Evolutionary conservation across 2,888 invertebrate species (phyloP).

Genomic region (Yponomeuta malinellus): DNA sequence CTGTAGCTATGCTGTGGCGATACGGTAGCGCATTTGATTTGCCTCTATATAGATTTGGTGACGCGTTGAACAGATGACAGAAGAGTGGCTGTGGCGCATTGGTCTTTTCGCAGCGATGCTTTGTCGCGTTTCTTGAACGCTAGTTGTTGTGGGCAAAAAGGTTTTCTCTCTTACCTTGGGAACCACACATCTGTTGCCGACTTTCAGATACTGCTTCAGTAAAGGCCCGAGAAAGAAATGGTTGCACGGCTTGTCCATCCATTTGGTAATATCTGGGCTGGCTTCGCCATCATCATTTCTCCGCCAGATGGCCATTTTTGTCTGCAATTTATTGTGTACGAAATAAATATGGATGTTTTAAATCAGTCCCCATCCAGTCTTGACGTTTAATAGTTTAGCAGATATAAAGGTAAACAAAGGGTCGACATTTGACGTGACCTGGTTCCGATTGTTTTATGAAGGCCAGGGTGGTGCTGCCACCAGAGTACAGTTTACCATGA

Average conservation of each 20-base stretch:
- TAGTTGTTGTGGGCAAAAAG: too few species aligned
- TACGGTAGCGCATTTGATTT: too few species aligned
- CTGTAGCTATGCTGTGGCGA: too few species aligned
- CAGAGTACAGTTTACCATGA: too few species aligned
- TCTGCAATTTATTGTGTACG: not conserved
- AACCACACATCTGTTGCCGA: not conserved
- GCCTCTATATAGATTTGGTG: too few species aligned
- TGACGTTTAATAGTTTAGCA: not conserved
- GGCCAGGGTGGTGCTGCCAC: too few species aligned
- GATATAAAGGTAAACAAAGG: not conserved
- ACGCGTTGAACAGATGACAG: not conserved
- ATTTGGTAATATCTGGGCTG: not conserved
- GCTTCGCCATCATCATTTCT: not conserved
- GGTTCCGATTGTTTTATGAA: too few species aligned
- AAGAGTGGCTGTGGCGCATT: too few species aligned
- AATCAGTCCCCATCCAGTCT: too few species aligned
- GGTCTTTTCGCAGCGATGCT: too few species aligned
- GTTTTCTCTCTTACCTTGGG: not conserved
- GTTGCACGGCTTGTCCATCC: constrained; percentile 1
- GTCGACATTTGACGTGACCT: not conserved
- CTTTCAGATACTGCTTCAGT: not conserved
- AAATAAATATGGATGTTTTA: too few species aligned
- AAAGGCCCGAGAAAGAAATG: not conserved
- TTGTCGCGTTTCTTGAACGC: too few species aligned
- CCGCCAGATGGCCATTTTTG: not conserved